Base-by-base conservation (phyloP, 2,888 invertebrate species). In the Agrilus mali region DNA sequence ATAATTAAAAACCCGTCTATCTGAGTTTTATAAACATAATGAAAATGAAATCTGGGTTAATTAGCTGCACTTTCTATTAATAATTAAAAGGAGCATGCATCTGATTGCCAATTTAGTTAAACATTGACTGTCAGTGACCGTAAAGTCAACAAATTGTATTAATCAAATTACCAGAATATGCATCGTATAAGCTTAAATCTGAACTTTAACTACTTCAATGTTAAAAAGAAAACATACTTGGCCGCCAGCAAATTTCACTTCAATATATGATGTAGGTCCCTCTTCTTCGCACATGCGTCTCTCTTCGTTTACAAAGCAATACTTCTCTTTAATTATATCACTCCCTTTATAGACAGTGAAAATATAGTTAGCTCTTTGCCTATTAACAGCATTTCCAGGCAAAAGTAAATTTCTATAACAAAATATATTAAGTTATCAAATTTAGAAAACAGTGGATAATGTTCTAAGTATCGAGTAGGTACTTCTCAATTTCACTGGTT, bases 401-500 rank as follows among this genome's bases (percentile, higher is more conserved):
- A 82, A 61, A 14, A 85, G 66, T 20, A 85, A 67, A 60, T 83
- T 82, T 35, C 86, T 86, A 63, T 14, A 55, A 53, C 44, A 13
- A 7, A 2, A 13, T 36, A 6, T 13, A 41, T 42, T 15, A 31
- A 41, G 33, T 27, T 39, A 14, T 32, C 17, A 17, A 12, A 40
- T 22, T 43, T 50, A 7, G 36, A 20, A 27, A 36, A 31, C 22
- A 41, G 33, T 10, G n/a, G n/a, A 22, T 16, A 16, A 16, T 14
- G 33, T 41, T n/a, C n/a, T n/a, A n/a, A n/a, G n/a, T n/a, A n/a
- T n/a, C n/a, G n/a, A n/a, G n/a, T 17, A 59, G 65, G 64, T 64
- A 80, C 80, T 75, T 78, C 65, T 83, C 82, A 51, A 85, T 82
- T 53, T 82, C 80, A 51, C 84, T 82, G 48, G 76, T 79, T 47